A percentile compares a stretch with the other conserved stretches of the same genome.
phyloP scores from a whole-genome alignment of 2,888 invertebrate species.

The Zygothrica quintamaculata region DNA sequence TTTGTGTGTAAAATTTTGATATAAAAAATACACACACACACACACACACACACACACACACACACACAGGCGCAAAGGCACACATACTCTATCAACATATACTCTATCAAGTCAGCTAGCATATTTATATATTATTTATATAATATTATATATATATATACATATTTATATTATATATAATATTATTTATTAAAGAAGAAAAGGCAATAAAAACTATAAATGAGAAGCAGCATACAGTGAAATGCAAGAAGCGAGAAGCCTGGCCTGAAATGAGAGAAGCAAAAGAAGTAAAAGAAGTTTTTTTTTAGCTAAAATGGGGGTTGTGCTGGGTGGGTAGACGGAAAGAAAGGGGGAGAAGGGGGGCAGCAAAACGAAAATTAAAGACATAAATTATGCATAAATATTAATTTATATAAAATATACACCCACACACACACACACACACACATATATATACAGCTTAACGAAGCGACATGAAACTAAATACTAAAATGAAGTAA shows the following conservation, averaged over 20 bases:
- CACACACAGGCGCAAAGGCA: constrained; percentile 9
- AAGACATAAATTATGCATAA: constrained; percentile 81
- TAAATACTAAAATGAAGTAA: constrained; percentile 30
- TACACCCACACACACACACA: constrained; percentile 25
- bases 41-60: constrained; percentile 13
- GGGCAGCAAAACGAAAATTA: constrained; percentile 76
- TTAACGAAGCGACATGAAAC: constrained; percentile 50
- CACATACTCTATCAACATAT: constrained; percentile 3
- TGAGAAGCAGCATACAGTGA: neutral
- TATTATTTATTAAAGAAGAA: too few relatives aligned
- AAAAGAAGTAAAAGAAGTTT: neutral
- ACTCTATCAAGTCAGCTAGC: constrained; percentile 35
- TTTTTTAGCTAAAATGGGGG: too few relatives aligned
- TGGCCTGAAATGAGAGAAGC: neutral
- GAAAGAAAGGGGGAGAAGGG: constrained; percentile 10
- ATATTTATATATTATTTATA: constrained; percentile 38
- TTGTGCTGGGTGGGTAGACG: constrained; percentile 24
- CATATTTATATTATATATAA: too few relatives aligned
- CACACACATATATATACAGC: constrained; percentile 54
- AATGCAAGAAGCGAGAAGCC: neutral
- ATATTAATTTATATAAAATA: constrained; percentile 74
- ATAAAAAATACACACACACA: constrained; percentile 1
- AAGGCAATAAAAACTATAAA: too few relatives aligned
- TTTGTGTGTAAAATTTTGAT: neutral
- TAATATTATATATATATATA: too few relatives aligned